A percentile compares a stretch with the other conserved stretches of the same genome.
These are phyloP conservation scores for Charina bottae DNA, from an alignment of 2,113 vertebrate species.

Conservation along the genomic window DNA sequence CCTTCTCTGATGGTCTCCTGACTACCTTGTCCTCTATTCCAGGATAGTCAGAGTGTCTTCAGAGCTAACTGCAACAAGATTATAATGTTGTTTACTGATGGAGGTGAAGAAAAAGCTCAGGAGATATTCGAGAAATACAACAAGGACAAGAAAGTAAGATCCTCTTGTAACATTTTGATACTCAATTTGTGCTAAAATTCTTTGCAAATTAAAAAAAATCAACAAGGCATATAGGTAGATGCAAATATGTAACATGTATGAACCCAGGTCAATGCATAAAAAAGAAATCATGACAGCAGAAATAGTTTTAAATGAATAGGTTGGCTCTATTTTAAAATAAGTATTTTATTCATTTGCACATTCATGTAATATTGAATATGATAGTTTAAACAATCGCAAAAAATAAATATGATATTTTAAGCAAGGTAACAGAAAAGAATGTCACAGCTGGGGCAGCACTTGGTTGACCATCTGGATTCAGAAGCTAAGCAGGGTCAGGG, in stretches of 20 bases:
- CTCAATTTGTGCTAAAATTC: neutral
- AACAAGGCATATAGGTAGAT: neutral
- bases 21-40: conserved; percentile 45
- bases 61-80: conserved; percentile 99
- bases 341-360: neutral
- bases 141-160: conserved; percentile 88
- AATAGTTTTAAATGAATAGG: neutral
- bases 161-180: neutral
- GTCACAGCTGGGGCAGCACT: neutral
- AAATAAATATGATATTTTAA: neutral
- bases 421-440: neutral
- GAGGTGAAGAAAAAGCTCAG: conserved; percentile 94
- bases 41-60: conserved; percentile 90
- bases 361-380: neutral
- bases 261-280: neutral
- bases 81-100: conserved; percentile 98
- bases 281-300: neutral
- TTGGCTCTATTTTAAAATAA: neutral
- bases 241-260: neutral
- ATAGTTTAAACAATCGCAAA: neutral
- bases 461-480: neutral
- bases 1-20: neutral
- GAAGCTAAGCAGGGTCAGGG: neutral
- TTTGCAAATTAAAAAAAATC: neutral
- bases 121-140: conserved; percentile 93